Evolutionary conservation across 92 coral and sea anemone species (phyloP).

Genomic region (Phymanthus crucifer): DNA sequence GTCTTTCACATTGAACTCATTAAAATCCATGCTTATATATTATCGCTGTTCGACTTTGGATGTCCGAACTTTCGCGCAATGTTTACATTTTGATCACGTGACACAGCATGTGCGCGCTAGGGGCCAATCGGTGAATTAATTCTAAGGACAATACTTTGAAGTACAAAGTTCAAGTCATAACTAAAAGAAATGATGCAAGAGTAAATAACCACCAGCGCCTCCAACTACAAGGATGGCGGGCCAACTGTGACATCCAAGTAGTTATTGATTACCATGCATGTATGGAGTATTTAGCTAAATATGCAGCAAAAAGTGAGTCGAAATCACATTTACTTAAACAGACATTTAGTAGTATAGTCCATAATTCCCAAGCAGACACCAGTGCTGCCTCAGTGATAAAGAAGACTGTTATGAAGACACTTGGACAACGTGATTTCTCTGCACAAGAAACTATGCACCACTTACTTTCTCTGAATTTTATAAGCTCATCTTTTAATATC

Average conservation of each 20-base stretch:
- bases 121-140: no score
- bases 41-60: no score
- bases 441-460: constrained; percentile 81
- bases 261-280: constrained; percentile 81
- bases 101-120: no score
- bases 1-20: no score
- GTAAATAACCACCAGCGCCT: constrained; percentile 74
- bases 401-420: constrained; percentile 68
- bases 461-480: constrained; percentile 58
- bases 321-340: constrained; percentile 63
- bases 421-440: constrained; percentile 81
- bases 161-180: constrained; percentile 40
- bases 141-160: no score
- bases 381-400: no score
- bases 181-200: constrained; percentile 74
- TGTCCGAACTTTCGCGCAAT: no score
- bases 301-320: constrained; percentile 78
- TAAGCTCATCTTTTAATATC: constrained; percentile 55
- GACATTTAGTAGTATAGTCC: constrained; percentile 62
- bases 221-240: constrained; percentile 77
- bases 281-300: constrained; percentile 70
- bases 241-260: constrained; percentile 79
- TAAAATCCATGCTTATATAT: no score
- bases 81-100: no score
- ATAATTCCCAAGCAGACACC: no score